phyloP scores from a whole-genome alignment of 2,797 vertebrate genomes.

The Gymnothorax javanicus region DNA sequence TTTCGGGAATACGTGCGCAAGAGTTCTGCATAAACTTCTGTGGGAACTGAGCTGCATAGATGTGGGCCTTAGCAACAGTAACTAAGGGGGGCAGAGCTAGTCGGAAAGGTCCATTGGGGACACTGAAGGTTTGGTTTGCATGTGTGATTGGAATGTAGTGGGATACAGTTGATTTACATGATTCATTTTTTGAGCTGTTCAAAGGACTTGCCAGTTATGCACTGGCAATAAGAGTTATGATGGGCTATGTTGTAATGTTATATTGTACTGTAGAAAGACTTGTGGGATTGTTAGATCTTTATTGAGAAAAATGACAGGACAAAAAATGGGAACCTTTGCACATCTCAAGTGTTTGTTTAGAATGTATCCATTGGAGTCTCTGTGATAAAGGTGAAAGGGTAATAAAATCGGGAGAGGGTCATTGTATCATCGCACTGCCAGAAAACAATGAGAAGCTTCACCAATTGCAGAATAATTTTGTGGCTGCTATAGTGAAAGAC shows the following conservation, averaged over 20 bases:
- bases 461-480: neutral
- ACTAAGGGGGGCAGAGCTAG: too few relatives aligned
- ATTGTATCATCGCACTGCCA: neutral
- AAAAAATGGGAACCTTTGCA: neutral
- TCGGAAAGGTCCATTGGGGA: neutral
- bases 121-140: neutral
- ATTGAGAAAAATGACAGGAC: neutral
- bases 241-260: neutral
- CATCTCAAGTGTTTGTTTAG: neutral
- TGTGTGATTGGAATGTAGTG: neutral
- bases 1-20: too few relatives aligned
- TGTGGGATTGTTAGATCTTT: neutral
- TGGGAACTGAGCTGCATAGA: too few relatives aligned
- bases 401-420: neutral
- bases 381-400: neutral
- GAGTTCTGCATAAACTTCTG: too few relatives aligned
- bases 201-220: neutral
- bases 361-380: neutral
- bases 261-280: neutral
- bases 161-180: neutral
- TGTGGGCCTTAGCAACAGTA: too few relatives aligned
- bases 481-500: neutral
- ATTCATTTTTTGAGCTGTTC: neutral
- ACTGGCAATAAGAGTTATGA: neutral
- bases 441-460: neutral